Conservation (phyloP, 2,113 vertebrate genomes). For the Athene noctua region DNA sequence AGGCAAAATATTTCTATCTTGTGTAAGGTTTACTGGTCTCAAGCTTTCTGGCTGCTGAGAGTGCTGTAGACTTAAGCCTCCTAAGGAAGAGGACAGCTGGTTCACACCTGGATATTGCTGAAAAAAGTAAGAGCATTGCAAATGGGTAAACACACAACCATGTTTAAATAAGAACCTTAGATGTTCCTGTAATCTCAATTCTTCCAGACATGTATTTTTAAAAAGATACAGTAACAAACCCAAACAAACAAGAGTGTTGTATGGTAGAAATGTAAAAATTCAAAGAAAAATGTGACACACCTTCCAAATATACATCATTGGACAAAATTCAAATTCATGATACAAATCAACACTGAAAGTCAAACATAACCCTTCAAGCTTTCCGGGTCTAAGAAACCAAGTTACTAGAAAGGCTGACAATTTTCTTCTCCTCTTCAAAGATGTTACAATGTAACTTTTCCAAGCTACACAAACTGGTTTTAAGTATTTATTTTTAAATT, state of each 20-base stretch:
- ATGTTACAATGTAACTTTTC: neutral
- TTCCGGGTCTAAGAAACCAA: neutral
- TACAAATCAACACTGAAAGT: neutral
- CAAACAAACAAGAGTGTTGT: neutral
- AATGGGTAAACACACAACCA: neutral
- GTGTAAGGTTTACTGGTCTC: conserved; percentile 89
- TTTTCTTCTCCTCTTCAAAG: neutral
- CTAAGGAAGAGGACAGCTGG: conserved; percentile 87
- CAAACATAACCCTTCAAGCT: neutral
- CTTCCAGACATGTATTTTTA: neutral
- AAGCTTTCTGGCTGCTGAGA: conserved; percentile 86
- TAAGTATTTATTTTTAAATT: neutral
- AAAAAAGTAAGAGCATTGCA: neutral
- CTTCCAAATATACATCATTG: neutral
- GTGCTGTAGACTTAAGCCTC: conserved; percentile 89
- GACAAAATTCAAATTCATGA: neutral
- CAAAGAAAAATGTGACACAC: neutral
- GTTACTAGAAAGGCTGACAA: neutral
- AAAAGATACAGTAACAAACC: neutral
- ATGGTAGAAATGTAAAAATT: neutral
- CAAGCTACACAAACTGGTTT: neutral
- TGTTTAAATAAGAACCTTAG: neutral
- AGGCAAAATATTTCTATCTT: conserved; percentile 90
- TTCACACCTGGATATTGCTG: conserved; percentile 87
- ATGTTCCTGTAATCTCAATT: neutral